phyloP scores from a whole-genome alignment of 2,797 vertebrate genomes.

The Enteromius afrohamiltoni region DNA sequence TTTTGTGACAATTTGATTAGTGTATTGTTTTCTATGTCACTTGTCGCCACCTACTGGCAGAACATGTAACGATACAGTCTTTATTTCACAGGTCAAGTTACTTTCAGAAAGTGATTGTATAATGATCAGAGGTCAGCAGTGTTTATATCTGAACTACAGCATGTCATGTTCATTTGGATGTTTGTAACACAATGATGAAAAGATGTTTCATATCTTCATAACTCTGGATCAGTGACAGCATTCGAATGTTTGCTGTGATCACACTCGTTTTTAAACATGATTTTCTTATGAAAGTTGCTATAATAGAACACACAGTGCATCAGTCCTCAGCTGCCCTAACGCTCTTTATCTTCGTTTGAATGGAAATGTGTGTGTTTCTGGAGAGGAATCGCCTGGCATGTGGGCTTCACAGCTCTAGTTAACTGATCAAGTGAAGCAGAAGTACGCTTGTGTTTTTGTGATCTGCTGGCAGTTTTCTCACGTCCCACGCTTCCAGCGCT shows the following conservation, averaged over 20 bases:
- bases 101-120: no score
- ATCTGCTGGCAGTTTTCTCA: constrained; percentile 28
- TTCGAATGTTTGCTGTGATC: no score
- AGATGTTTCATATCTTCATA: no score
- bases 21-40: no score
- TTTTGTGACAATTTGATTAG: no score
- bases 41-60: background rate
- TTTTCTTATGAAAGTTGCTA: background rate
- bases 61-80: no score
- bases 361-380: constrained; percentile 15
- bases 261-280: no score
- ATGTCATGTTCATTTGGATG: background rate
- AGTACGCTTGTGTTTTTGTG: constrained; percentile 20
- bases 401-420: constrained; percentile 6
- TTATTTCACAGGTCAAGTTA: no score
- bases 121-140: no score
- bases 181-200: background rate
- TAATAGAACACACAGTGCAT: background rate
- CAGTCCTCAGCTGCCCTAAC: background rate
- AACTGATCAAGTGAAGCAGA: constrained; percentile 39
- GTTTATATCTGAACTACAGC: background rate
- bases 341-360: background rate
- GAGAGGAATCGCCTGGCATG: background rate
- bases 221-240: background rate
- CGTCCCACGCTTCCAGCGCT: constrained; percentile 3